Conservation (phyloP, 2,113 vertebrate genomes). For the Tetraodon nigroviridis region DNA sequence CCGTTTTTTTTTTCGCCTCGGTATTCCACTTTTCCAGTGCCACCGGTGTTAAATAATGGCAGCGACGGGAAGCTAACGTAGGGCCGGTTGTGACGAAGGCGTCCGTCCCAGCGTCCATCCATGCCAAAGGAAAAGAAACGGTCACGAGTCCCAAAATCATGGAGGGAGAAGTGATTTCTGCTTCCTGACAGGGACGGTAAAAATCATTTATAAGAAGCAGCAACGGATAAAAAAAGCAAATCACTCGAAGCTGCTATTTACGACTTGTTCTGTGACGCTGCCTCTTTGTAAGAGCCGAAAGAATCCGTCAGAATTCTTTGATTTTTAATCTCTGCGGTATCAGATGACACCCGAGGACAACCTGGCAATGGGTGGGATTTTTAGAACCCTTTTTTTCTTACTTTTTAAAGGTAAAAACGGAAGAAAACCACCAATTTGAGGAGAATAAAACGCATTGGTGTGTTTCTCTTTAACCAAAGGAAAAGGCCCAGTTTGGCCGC, state of each 20-base stretch:
- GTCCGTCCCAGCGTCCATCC: constrained; percentile 39
- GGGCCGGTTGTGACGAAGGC: constrained; percentile 49
- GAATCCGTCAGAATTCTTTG: constrained; percentile 35
- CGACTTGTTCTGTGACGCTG: constrained; percentile 54
- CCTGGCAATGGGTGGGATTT: constrained; percentile 29
- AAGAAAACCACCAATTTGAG: constrained; percentile 24
- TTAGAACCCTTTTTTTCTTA: background rate
- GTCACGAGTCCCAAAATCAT: constrained; percentile 9
- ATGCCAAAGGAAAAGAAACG: constrained; percentile 63
- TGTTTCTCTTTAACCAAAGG: constrained; percentile 17
- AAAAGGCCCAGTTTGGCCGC: background rate
- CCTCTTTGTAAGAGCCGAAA: constrained; percentile 52
- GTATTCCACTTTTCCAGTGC: constrained; percentile 34
- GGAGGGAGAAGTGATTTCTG: constrained; percentile 35
- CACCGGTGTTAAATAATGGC: constrained; percentile 28
- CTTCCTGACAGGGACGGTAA: constrained; percentile 10
- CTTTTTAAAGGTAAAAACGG: constrained; percentile 16
- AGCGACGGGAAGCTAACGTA: constrained; percentile 29
- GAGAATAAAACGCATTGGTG: constrained; percentile 15
- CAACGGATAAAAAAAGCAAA: constrained; percentile 19
- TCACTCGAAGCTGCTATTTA: constrained; percentile 45
- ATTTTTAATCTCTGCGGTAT: constrained; percentile 14
- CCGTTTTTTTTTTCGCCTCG: constrained; percentile 11
- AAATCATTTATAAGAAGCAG: constrained; percentile 36
- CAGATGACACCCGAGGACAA: constrained; percentile 32